Percentiles rank a stretch among this genome's conserved stretches.
Conservation (phyloP, 2,113 vertebrate species). For the Chrysemys picta region DNA sequence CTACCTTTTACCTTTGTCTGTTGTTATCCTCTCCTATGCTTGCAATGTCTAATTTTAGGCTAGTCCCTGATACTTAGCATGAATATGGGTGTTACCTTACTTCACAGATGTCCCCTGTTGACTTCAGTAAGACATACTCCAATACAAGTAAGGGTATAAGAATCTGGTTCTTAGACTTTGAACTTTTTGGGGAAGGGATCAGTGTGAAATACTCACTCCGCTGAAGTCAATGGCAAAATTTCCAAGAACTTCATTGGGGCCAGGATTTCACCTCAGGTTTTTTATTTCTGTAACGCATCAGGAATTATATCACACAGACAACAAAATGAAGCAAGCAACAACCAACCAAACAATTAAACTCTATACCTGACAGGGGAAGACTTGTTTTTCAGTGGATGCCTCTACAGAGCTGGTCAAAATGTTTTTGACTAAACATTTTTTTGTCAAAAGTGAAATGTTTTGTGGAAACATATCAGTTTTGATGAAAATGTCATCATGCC, state of each 20-base stretch:
- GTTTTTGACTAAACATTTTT: background rate
- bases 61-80: background rate
- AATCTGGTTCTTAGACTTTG: background rate
- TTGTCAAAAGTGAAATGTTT: background rate
- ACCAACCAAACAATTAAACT: background rate
- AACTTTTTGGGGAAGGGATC: background rate
- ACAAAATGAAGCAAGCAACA: background rate
- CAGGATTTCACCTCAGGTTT: background rate
- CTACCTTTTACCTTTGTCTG: background rate
- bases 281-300: background rate
- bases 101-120: background rate
- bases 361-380: background rate
- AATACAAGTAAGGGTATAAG: background rate
- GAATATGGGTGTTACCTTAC: background rate
- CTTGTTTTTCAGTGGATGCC: constrained; percentile 8
- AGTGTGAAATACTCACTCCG: background rate
- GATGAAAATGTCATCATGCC: background rate
- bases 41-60: background rate
- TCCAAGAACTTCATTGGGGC: background rate
- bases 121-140: background rate
- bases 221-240: background rate
- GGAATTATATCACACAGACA: background rate
- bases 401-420: background rate
- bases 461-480: background rate
- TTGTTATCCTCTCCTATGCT: background rate